Conservation (phyloP, 2,113 vertebrate species). For the Sapajus apella region DNA sequence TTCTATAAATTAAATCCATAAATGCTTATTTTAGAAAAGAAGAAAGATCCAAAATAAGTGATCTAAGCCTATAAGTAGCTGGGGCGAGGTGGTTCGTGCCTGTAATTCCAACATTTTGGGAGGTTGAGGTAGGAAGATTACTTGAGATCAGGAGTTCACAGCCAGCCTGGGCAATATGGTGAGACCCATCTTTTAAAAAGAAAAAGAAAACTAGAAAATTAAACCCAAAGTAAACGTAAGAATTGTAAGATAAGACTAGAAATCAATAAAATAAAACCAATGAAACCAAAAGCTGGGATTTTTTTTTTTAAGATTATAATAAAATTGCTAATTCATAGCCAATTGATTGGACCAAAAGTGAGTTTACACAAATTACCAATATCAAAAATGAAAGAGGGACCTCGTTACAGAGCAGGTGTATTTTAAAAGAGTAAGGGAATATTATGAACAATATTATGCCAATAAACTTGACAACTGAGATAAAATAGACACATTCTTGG, state of each 20-base stretch:
- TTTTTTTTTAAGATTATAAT: not conserved
- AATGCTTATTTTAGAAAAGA: not conserved
- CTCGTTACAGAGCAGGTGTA: not conserved
- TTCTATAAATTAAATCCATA: no score
- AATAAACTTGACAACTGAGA: not conserved
- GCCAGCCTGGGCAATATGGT: no score
- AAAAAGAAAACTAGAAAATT: not conserved
- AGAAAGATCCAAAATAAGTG: not conserved
- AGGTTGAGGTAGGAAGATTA: no score
- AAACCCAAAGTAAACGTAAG: not conserved
- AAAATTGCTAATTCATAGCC: not conserved
- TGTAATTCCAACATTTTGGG: no score
- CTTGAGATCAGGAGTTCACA: no score
- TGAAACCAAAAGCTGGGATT: not conserved
- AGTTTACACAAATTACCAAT: not conserved
- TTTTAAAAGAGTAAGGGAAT: not conserved
- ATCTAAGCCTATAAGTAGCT: not conserved
- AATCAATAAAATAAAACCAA: not conserved
- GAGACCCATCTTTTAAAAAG: no score
- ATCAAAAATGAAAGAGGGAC: not conserved
- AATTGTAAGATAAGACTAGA: not conserved
- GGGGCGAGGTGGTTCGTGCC: no score
- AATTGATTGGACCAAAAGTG: not conserved
- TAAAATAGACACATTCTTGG: not conserved
- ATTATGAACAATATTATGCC: not conserved